These are phyloP conservation scores for Isaurus tuberculatus DNA, from an alignment of 92 coral and sea anemone genomes.

Conservation along the genomic window DNA sequence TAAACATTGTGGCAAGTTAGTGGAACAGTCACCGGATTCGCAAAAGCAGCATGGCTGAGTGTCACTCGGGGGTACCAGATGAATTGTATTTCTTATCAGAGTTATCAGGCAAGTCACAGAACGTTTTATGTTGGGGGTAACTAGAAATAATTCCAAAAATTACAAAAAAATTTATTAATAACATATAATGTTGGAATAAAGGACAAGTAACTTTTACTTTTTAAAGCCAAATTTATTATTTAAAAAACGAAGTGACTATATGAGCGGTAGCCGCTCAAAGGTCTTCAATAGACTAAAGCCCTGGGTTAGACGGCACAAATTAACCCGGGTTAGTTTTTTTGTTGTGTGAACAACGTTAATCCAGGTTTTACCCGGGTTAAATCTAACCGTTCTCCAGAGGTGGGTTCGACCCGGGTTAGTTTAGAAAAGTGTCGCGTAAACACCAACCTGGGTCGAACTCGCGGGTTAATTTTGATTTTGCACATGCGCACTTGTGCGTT, in stretches of 20 bases:
- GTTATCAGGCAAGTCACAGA: slow-evolving; percentile 45
- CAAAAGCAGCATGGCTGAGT: slow-evolving; percentile 53
- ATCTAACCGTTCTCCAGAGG: too few relatives aligned
- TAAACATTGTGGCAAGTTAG: slow-evolving; percentile 48
- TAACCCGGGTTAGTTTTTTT: too few relatives aligned
- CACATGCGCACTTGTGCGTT: too few relatives aligned
- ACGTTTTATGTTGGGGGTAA: slow-evolving; percentile 20
- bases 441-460: too few relatives aligned
- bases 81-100: slow-evolving; percentile 59
- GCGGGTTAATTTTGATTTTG: too few relatives aligned
- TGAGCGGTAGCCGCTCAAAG: too few relatives aligned
- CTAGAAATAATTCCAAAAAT: not conserved
- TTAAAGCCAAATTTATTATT: not conserved
- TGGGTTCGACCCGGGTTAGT: too few relatives aligned
- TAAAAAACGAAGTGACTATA: not conserved
- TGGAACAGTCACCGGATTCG: slow-evolving; percentile 61
- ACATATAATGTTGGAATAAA: slow-evolving; percentile 12
- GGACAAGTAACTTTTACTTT: not conserved
- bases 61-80: slow-evolving; percentile 64
- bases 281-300: too few relatives aligned
- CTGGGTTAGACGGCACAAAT: too few relatives aligned
- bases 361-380: too few relatives aligned
- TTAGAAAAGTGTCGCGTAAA: too few relatives aligned
- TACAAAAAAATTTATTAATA: not conserved
- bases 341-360: too few relatives aligned